Evolutionary conservation across 2,888 invertebrate species (phyloP), one percentile per base, ranked within the genome.

Genomic region (Liodrosophila aerea): DNA sequence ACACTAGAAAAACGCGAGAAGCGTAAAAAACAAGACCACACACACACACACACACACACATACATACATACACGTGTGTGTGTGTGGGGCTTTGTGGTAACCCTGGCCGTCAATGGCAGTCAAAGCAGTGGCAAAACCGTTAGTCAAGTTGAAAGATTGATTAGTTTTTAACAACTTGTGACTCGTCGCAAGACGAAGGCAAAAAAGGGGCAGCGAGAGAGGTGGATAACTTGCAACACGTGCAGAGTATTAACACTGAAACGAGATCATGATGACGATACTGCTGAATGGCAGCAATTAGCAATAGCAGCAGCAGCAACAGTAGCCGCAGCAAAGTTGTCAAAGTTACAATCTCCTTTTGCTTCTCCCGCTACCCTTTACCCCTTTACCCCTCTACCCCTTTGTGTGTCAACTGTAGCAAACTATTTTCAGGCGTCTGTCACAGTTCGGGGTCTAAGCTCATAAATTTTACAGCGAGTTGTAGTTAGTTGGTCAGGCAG

Each of bases 161-260:
- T 84, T 84, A 86, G 84, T 82, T 84, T 84, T 86, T 84, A 84
- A 84, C 84, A 84, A 85, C 83, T 84, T 84, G 76, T 85, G 81
- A 82, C 81, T 83, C 51, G 50, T 30, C 43, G 12, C 11, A 29
- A 8, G 5, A 7, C 18, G 13, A 2, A 11, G 36, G 11, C 4
- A 9, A 16, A 34, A 36, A 22, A 58, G 29, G 39, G 30, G 40
- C 22, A 13, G 22, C 30, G 41, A 29, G 43, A 15, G 36, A 29
- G 16, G 29, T 16, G 41, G 43, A 50, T n/a, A 36, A 34, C 58
- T 62, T 73, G 44, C 60, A 76, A 64, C 81, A 83, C 86, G 86
- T 76, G 76, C 85, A 52, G 36, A 52, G 67, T 64, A 75, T 85
- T 73, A 73, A 66, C 73, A 73, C 51, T 34, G 62, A 51, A 73